Evolutionary conservation across 2,797 vertebrate species (phyloP).

Genomic region (Capromys pilorides): DNA sequence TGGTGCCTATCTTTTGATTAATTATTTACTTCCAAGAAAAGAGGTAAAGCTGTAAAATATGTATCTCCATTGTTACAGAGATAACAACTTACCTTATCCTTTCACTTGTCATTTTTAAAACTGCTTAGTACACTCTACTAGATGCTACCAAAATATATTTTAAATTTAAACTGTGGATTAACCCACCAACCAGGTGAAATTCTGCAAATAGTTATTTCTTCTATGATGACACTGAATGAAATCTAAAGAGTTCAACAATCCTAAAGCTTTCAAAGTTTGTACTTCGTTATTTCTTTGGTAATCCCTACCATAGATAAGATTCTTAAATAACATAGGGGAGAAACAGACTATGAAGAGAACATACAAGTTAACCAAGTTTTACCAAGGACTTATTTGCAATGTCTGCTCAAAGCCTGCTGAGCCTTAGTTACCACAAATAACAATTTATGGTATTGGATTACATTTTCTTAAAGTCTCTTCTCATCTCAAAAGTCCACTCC

Average conservation of each 20-base stretch:
- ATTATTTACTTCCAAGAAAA: constrained; percentile 14
- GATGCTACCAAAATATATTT: constrained; percentile 16
- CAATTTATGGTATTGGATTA: background rate
- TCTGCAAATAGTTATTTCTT: constrained; percentile 11
- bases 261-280: background rate
- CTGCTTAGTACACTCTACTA: background rate
- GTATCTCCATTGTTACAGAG: background rate
- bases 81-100: background rate
- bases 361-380: background rate
- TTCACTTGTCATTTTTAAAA: background rate
- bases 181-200: background rate
- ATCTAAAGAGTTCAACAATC: background rate
- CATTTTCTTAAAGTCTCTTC: background rate
- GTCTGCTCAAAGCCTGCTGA: background rate
- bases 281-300: background rate
- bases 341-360: background rate
- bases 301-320: background rate
- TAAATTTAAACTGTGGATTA: background rate
- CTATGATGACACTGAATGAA: background rate
- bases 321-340: background rate
- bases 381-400: background rate
- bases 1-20: background rate
- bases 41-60: background rate
- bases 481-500: background rate
- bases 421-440: background rate